Evolutionary conservation across 2,797 vertebrate species (phyloP), one percentile per base, ranked within the genome.

Genomic region (Mionectes olivaceus): DNA sequence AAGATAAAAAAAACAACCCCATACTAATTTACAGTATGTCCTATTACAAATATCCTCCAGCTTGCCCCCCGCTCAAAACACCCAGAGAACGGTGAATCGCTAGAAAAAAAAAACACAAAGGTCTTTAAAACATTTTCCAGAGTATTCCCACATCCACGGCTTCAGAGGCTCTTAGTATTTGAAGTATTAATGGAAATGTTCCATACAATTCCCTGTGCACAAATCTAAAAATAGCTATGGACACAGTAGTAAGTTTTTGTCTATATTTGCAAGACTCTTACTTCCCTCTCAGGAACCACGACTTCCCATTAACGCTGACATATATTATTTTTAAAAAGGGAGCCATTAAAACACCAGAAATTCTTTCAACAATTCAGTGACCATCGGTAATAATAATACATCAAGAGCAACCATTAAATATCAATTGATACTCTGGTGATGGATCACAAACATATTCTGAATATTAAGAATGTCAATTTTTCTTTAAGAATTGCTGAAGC

Each of bases 181-280:
- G 77, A 96, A 95, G 85, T 84, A 95, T 93, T 96, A 96, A 89
- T 96, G 93, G 94, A 96, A 94, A 74, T 7, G 65, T 90, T 95
- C 95, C 96, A 94, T 75, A 78, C 90, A 95, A 89, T 86, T 94
- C 93, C 93, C 92, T 86, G 89, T 59, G 82, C 89, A 83, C 73
- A 75, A 57, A 87, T 75, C 91, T 95, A 97, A 96, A 95, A 94
- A 96, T 95, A 97, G 83, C 85, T 64, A 73, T 22, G 65, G 83
- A 93, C 91, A 90, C 74, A 93, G 94, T 53, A 91, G 87, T 87
- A 95, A 91, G 82, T 83, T 93, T 92, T 93, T 84, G 73, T 75
- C 96, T 93, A 5, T 65, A 91, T 86, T 93, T 95, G 69, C 92
- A 88, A 89, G 70, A 50, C 65, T 24, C 65, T 91, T 60, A 83